Base-by-base conservation (phyloP, 2,888 invertebrate genomes). In the Hemistola chrysoprasaria region DNA sequence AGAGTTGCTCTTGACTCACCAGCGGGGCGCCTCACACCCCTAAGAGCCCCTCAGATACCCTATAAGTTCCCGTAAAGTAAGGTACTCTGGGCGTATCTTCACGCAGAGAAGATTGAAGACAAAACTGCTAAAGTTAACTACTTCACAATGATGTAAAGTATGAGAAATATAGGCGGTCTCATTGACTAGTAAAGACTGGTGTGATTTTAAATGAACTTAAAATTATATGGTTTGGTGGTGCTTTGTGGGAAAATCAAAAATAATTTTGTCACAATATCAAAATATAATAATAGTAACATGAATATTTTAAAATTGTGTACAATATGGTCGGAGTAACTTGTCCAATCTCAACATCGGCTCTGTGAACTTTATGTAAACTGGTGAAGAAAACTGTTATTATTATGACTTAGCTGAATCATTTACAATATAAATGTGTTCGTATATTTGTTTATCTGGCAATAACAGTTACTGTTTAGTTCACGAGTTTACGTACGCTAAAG, bases 61-160 rank as follows among this genome's bases (percentile, higher is more conserved):
- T 42, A 22, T 7, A 24, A 16, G 16, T 4, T 6, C n/a, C 5
- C 6, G 1, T n/a, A n/a, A n/a, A n/a, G n/a, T n/a, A n/a, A n/a
- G 7, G 10, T 16, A 22, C 35, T 8, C 21, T 49, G 52, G 74
- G 77, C 56, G 74, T 48, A 50, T 65, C 42, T 45, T 61, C 83
- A 71, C 41, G 83, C 84, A 77, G 84, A n/a, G 81, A 70, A 63
- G 62, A 69, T 71, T 74, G 50, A 44, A 38, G 55, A 51, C 59
- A 38, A 48, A 31, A 36, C 38, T 38, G 40, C 26, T 35, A 26
- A 54, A 46, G 45, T 55, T 64, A 63, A 64, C 37, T 56, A 54
- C 37, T 43, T 47, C 55, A 63, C 63, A 63, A 65, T 61, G 39
- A 53, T n/a, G 29, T 28, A 10, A 24, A 39, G 56, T 53, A 63